These are phyloP conservation scores for Ormyrus pomaceus DNA, from an alignment of 2,888 invertebrate species.

Conservation along the genomic window DNA sequence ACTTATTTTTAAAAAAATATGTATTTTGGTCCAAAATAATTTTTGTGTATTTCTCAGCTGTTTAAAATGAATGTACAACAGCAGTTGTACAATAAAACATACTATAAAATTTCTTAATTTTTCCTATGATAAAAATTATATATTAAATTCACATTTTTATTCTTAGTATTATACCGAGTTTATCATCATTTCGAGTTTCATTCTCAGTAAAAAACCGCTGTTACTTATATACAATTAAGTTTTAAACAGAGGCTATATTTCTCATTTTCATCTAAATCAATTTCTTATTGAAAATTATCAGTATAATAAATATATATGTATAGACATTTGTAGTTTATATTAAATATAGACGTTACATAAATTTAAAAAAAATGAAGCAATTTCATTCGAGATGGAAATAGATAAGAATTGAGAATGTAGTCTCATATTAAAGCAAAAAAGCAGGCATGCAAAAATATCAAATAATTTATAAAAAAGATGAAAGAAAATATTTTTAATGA, in stretches of 20 bases:
- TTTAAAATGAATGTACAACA: neutral
- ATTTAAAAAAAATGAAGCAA: slow-evolving; percentile 4
- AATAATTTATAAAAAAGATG: slow-evolving; percentile 24
- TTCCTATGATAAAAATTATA: slow-evolving; percentile 16
- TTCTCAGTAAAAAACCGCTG: slow-evolving; percentile 7
- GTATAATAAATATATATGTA: too few species aligned
- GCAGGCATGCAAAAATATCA: slow-evolving; percentile 10
- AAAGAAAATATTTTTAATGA: slow-evolving; percentile 3
- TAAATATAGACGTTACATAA: neutral
- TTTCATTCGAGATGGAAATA: too few species aligned
- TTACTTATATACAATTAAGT: slow-evolving; percentile 10
- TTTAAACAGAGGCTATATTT: too few species aligned
- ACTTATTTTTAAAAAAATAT: slow-evolving; percentile 16
- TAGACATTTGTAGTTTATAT: too few species aligned
- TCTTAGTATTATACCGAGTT: too few species aligned
- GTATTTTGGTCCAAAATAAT: neutral
- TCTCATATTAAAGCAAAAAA: neutral
- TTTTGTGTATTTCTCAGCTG: neutral
- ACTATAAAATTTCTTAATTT: slow-evolving; percentile 20
- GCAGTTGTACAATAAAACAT: neutral
- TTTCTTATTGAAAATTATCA: too few species aligned
- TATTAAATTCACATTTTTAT: slow-evolving; percentile 12
- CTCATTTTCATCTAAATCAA: too few species aligned
- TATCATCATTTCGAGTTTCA: too few species aligned
- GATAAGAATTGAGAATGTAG: too few species aligned